Percentiles rank a stretch among this genome's conserved stretches.
Evolutionary conservation across 2,797 vertebrate genomes (phyloP).

Genomic region (Chelon auratus): DNA sequence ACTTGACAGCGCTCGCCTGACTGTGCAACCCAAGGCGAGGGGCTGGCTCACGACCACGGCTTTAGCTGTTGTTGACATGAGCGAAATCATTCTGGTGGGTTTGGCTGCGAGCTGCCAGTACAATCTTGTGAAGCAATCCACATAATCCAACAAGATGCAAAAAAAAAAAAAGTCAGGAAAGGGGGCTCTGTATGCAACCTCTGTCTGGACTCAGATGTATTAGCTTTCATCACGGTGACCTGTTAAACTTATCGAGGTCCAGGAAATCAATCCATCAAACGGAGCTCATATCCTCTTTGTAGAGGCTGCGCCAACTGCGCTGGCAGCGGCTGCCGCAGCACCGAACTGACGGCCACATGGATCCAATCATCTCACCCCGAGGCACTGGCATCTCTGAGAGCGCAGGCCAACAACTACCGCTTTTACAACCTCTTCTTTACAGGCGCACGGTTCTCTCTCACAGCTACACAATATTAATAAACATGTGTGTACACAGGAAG

Average conservation of each 20-base stretch:
- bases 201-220: constrained; percentile 57
- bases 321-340: constrained; percentile 74
- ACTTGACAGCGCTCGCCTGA: constrained; percentile 53
- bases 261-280: constrained; percentile 72
- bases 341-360: constrained; percentile 71
- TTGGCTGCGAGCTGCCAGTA: constrained; percentile 60
- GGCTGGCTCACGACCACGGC: constrained; percentile 58
- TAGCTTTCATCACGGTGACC: constrained; percentile 72
- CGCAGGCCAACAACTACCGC: constrained; percentile 73
- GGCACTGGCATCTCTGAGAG: constrained; percentile 77
- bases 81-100: constrained; percentile 59
- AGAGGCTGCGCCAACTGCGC: constrained; percentile 75
- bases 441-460: constrained; percentile 59
- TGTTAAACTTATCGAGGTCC: constrained; percentile 61
- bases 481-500: constrained; percentile 73
- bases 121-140: constrained; percentile 50
- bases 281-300: constrained; percentile 64
- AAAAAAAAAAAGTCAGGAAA: constrained; percentile 38
- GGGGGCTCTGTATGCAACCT: constrained; percentile 54
- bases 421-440: constrained; percentile 73
- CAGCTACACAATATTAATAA: constrained; percentile 73
- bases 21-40: constrained; percentile 28
- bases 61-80: constrained; percentile 75
- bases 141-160: constrained; percentile 54
- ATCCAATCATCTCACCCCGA: constrained; percentile 81